These are phyloP conservation scores for Gila robusta DNA, from an alignment of 2,797 vertebrate genomes.

Conservation along the genomic window DNA sequence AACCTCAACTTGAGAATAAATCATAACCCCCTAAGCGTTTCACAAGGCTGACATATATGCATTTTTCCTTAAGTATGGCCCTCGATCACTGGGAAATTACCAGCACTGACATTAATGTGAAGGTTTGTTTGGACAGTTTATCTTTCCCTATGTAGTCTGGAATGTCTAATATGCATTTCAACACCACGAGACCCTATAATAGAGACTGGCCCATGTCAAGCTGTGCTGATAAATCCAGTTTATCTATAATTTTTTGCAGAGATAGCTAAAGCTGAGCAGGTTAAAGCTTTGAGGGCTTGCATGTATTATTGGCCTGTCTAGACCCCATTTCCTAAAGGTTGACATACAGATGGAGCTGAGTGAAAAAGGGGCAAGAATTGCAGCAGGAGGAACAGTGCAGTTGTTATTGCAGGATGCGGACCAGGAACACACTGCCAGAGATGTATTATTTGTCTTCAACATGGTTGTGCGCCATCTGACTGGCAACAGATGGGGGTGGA, in stretches of 20 bases:
- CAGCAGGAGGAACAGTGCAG: constrained; percentile 29
- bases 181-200: constrained; percentile 26
- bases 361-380: constrained; percentile 42
- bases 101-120: constrained; percentile 55
- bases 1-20: constrained; percentile 5
- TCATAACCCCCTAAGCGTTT: constrained; percentile 12
- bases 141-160: constrained; percentile 40
- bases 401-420: constrained; percentile 41
- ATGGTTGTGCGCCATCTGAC: constrained; percentile 42
- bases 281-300: constrained; percentile 46
- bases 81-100: constrained; percentile 49
- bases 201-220: not conserved
- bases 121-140: constrained; percentile 47
- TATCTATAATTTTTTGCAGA: constrained; percentile 48
- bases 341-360: constrained; percentile 21
- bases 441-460: constrained; percentile 49
- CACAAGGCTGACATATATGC: constrained; percentile 21
- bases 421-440: constrained; percentile 10
- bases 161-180: constrained; percentile 51
- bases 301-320: constrained; percentile 32
- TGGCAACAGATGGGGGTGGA: constrained; percentile 61
- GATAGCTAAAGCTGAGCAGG: constrained; percentile 28
- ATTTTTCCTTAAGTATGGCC: constrained; percentile 48
- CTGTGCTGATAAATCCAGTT: constrained; percentile 41
- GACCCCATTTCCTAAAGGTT: constrained; percentile 30